These are phyloP conservation scores for Zaprionus ornatus DNA, from an alignment of 1,140 invertebrate species.

Conservation along the genomic window DNA sequence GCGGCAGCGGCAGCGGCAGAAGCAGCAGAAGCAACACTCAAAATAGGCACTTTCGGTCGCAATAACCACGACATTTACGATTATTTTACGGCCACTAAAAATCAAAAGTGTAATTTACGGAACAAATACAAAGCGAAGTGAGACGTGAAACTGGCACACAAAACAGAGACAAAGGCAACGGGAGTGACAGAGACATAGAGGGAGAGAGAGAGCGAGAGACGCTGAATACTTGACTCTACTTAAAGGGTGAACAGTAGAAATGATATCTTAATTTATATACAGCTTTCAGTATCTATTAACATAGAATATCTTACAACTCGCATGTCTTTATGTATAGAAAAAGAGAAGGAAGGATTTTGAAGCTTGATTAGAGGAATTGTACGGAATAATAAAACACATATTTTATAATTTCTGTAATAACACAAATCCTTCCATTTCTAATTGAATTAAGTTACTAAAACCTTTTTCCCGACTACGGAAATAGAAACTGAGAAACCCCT, in stretches of 20 bases:
- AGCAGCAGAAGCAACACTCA: conserved; percentile 55
- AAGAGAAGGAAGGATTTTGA: too few relatives aligned
- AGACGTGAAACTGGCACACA: conserved; percentile 59
- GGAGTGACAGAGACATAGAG: neutral
- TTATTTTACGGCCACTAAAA: conserved; percentile 84
- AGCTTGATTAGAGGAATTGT: too few relatives aligned
- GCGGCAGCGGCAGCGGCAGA: conserved; percentile 5
- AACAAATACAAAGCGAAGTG: conserved; percentile 72
- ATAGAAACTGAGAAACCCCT: too few relatives aligned
- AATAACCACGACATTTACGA: conserved; percentile 84
- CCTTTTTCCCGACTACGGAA: neutral
- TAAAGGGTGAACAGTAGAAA: neutral
- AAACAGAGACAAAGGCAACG: neutral
- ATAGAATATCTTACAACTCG: neutral
- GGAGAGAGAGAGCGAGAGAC: neutral
- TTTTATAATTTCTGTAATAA: neutral
- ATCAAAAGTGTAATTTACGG: conserved; percentile 84
- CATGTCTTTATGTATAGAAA: too few relatives aligned
- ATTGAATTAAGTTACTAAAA: neutral
- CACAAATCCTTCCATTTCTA: neutral
- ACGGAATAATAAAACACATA: too few relatives aligned
- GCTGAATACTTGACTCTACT: neutral
- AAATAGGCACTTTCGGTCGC: conserved; percentile 83
- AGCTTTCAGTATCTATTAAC: neutral
- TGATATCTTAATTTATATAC: conserved; percentile 7